A percentile compares a stretch with the other conserved stretches of the same genome.
These are phyloP conservation scores for Phenganax marumi DNA, from an alignment of 92 coral and sea anemone species.

Conservation along the genomic window DNA sequence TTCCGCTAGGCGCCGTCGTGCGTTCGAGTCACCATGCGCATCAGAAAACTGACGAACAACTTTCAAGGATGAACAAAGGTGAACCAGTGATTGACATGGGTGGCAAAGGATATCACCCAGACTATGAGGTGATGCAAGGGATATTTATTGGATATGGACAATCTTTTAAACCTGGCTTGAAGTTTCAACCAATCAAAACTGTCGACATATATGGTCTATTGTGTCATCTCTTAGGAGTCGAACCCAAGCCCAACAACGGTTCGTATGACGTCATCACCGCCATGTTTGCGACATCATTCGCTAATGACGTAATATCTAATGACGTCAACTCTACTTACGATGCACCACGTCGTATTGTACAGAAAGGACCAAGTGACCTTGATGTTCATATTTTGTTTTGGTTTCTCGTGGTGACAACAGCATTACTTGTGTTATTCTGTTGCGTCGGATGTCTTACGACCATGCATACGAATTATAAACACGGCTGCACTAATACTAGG, in stretches of 20 bases:
- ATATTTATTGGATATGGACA: constrained; percentile 84
- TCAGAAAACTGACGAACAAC: not conserved
- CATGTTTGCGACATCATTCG: constrained; percentile 22
- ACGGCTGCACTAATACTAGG: not conserved
- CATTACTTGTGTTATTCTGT: not conserved
- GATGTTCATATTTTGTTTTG: not conserved
- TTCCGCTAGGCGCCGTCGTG: constrained; percentile 29
- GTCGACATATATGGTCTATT: constrained; percentile 69
- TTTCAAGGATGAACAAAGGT: constrained; percentile 1
- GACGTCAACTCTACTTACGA: not conserved
- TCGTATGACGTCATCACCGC: constrained; percentile 12
- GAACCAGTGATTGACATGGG: constrained; percentile 33
- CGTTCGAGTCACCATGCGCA: constrained; percentile 4
- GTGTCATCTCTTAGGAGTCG: constrained; percentile 65
- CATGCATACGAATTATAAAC: not conserved
- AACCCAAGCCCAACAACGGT: constrained; percentile 74
- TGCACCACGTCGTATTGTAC: not conserved
- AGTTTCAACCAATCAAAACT: constrained; percentile 63
- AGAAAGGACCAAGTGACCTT: not conserved
- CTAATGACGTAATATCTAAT: not conserved
- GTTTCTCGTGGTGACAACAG: not conserved
- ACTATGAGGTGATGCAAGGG: constrained; percentile 63
- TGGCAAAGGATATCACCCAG: constrained; percentile 65
- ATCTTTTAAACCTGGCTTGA: constrained; percentile 60
- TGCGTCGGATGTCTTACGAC: not conserved